Evolutionary conservation across 2,113 vertebrate species (phyloP).

Genomic region (Pygoscelis adeliae): DNA sequence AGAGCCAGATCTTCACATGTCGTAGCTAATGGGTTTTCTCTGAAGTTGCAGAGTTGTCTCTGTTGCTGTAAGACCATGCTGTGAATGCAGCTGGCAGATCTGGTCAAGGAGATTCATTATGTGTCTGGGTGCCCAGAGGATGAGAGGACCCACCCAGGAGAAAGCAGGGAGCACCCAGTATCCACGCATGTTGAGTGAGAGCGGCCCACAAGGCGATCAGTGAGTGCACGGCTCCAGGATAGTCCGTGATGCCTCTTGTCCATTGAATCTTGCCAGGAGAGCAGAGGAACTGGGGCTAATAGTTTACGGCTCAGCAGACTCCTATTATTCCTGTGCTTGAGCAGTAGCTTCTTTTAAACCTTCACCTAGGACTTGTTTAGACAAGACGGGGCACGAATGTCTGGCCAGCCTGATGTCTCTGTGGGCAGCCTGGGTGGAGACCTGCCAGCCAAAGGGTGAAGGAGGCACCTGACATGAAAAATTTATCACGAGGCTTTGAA

Average conservation of each 20-base stretch:
- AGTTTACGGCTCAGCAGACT: background rate
- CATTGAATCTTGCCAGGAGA: background rate
- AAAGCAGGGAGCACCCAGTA: background rate
- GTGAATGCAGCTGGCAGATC: background rate
- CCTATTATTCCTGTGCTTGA: background rate
- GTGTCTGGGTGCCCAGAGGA: background rate
- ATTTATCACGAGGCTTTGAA: background rate
- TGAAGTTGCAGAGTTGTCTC: background rate
- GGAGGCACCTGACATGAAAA: background rate
- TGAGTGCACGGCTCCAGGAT: background rate
- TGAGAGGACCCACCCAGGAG: fast-evolving
- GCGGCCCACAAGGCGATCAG: background rate
- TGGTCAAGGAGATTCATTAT: background rate
- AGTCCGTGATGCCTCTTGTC: background rate
- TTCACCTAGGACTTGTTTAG: background rate
- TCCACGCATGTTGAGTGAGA: background rate
- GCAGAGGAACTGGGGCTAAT: background rate
- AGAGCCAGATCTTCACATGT: background rate
- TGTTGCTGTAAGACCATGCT: background rate
- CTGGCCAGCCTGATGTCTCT: background rate
- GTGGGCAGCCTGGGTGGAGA: background rate
- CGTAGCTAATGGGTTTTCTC: background rate
- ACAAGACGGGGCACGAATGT: fast-evolving
- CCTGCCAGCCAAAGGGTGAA: background rate
- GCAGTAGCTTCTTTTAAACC: background rate